A percentile compares a stretch with the other conserved stretches of the same genome.
phyloP scores from a whole-genome alignment of 2,797 vertebrate species.

The Onychomys torridus region DNA sequence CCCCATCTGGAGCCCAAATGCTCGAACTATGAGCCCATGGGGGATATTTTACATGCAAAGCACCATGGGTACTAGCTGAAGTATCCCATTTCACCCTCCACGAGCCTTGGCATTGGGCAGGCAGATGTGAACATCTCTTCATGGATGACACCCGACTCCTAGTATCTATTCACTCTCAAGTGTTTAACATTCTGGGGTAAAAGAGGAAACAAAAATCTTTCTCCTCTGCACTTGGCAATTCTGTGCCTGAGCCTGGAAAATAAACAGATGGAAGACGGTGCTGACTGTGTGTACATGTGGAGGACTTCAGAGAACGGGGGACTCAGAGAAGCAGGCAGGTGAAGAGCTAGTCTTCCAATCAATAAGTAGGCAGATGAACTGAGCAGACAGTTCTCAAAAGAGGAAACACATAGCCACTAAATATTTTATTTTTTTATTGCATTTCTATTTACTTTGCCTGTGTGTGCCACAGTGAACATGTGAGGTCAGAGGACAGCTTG shows the following conservation, averaged over 20 bases:
- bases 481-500: not conserved
- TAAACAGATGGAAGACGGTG: not conserved
- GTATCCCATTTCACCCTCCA: not conserved
- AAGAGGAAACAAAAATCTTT: not conserved
- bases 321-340: not conserved
- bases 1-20: not conserved
- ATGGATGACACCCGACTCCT: not conserved
- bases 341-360: not conserved
- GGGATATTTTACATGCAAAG: not conserved
- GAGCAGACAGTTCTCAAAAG: not conserved
- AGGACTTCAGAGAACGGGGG: not conserved
- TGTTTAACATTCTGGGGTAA: not conserved
- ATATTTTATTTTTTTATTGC: not conserved
- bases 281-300: not conserved
- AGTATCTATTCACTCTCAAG: not conserved
- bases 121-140: not conserved
- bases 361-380: not conserved
- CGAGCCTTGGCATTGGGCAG: not conserved
- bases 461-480: not conserved
- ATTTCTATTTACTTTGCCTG: no score
- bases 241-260: not conserved
- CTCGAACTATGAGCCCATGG: not conserved
- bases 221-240: not conserved
- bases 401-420: not conserved
- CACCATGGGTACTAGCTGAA: not conserved